Conservation (phyloP, 2,113 vertebrate genomes). For the Sisor rabdophorus region DNA sequence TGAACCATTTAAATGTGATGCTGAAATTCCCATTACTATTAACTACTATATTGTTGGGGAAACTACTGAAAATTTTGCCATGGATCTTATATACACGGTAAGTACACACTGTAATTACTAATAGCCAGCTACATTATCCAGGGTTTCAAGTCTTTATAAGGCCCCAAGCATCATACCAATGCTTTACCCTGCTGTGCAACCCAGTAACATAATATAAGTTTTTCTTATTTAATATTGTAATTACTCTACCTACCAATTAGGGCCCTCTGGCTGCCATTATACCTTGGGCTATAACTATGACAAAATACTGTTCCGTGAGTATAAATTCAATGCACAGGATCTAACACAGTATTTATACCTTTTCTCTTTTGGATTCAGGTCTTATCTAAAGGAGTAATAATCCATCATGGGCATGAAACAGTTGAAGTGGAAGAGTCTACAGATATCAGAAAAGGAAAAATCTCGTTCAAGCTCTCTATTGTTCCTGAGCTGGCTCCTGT, state of each 20-base stretch:
- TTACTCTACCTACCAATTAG: no score
- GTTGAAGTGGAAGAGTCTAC: slow-evolving; percentile 52
- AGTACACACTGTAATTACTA: slow-evolving; percentile 27
- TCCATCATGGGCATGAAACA: slow-evolving; percentile 56
- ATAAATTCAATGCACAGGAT: neutral
- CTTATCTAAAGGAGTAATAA: slow-evolving; percentile 69
- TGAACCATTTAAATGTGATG: slow-evolving; percentile 50
- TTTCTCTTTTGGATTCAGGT: slow-evolving; percentile 60
- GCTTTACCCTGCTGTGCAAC: no score
- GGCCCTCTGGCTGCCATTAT: no score
- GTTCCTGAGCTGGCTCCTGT: slow-evolving; percentile 64
- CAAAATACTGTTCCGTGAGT: neutral
- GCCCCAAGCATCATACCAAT: no score
- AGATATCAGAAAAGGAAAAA: slow-evolving; percentile 59
- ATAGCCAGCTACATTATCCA: neutral
- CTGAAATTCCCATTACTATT: slow-evolving; percentile 45
- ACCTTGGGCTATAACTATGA: neutral
- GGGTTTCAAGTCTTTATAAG: no score
- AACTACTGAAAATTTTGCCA: slow-evolving; percentile 17
- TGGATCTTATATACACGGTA: slow-evolving; percentile 62
- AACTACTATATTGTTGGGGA: slow-evolving; percentile 60
- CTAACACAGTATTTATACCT: slow-evolving; percentile 10
- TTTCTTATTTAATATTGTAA: no score
- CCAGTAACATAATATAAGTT: no score
- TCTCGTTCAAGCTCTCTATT: slow-evolving; percentile 67